Evolutionary conservation across 2,797 vertebrate genomes (phyloP), one percentile per base, ranked within the genome.

Genomic region (Amphiprion clarkii): DNA sequence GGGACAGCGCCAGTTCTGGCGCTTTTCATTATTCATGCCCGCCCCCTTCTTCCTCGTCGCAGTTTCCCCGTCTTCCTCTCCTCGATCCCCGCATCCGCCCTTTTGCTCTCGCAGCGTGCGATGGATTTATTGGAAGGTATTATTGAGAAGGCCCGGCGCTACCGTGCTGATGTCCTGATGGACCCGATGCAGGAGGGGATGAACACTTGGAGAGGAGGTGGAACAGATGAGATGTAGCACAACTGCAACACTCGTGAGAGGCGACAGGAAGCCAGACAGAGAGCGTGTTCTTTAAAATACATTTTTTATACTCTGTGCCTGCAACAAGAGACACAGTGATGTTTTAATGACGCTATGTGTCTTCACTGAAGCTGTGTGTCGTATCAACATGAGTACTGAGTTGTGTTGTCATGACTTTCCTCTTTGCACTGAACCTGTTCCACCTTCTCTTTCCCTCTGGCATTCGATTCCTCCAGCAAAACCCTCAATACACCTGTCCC

Each of bases 21-120:
- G 71, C 77, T 81, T 89, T 95, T 87, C 91, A 95, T 95, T 94
- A 95, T 95, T 95, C 93, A 95, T 92, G 87, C 27, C 54, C 66
- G 1, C 60, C 81, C 85, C 46, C n/a, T 21, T 87, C 74, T 80
- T 56, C 49, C 79, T 84, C 74, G 36, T 72, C 44, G 12, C 69
- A 16, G 27, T 62, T 67, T 88, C 72, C 54, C 29, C 60, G 53
- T 71, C 69, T 79, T 72, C 71, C 44, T 65, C 62, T 52, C 66
- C 61, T 81, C 78, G 75, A 75, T 79, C 74, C 59, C 67, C 64
- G 72, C 81, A 74, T 81, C 67, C 42, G 7, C 74, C 72, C 80
- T 76, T 84, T 84, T 85, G 74, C 81, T 82, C 83, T 80, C 64
- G 6, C 74, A 71, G 86, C 73, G 67, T 85, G 82, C 88, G 70